Evolutionary conservation across 1,140 invertebrate species (phyloP), one percentile per base, ranked within the genome.

Genomic region (Pseudomyrmex concolor): DNA sequence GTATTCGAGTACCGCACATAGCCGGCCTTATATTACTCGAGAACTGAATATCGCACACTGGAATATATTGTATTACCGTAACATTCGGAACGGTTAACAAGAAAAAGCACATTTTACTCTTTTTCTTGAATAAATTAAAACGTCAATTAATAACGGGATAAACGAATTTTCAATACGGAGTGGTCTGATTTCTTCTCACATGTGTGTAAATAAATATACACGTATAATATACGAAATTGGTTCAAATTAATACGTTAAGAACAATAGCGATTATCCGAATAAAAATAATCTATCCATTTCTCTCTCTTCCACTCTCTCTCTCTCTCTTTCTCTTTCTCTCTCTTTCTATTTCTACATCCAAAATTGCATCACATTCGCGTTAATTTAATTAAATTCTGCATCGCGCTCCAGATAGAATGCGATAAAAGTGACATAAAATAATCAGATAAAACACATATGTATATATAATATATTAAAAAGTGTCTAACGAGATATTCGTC

Each of bases 361-460:
- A 34, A 34, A 34, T 34, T 34, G 4, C 34, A 34, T 7, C 34
- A 34, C 34, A 25, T 22, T 48, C 59, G 19, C 59, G 19, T 80
- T 59, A 71, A 71, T 80, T 80, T 60, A 71, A 80, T 80, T 59
- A 50, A 80, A 80, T 50, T 80, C 22, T 80, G 7, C 13, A 59
- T 4, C 15, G 15, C 22, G 15, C 8, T 17, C 34, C 0, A 34
- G 34, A 34, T 34, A 34, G 62, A 55, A 34, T 55, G 4, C 34
- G 12, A 17, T 55, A 68, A 77, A n/a, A 68, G 67, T 8, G 43
- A 15, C 64, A 43, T 59, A 48, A 34, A 34, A 71, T 70, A 80
- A 80, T 70, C 54, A 13, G 76, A 70, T 70, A 70, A 48, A 71
- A 60, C 43, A 15, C 48, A 71, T 34, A 34, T 34, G 5, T 34